Percentiles rank a stretch among this genome's conserved stretches.
Evolutionary conservation across 2,113 vertebrate genomes (phyloP).

Genomic region (Morone saxatilis): DNA sequence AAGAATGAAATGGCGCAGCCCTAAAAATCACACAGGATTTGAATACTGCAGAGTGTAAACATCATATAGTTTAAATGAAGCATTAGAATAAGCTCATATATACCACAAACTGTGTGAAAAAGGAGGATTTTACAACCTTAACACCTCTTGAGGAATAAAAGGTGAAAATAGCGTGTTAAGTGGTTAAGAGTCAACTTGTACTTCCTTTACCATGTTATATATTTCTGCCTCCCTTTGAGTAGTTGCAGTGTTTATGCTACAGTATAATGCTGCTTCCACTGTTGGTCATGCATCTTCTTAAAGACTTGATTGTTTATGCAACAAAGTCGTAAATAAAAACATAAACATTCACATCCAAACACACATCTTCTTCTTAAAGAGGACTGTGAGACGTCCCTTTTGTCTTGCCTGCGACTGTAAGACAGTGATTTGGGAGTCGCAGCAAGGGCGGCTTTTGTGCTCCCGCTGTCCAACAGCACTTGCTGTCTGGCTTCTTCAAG

Average conservation of each 20-base stretch:
- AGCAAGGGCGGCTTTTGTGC: conserved; percentile 69
- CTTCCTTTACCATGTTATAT: conserved; percentile 12
- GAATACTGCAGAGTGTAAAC: background rate
- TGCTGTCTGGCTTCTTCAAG: conserved; percentile 65
- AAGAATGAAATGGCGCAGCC: background rate
- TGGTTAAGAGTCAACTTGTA: conserved; percentile 4
- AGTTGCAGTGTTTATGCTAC: conserved; percentile 24
- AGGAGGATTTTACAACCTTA: conserved; percentile 2
- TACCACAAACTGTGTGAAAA: background rate
- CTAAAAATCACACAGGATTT: too few species aligned
- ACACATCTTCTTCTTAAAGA: conserved; percentile 32
- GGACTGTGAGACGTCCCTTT: conserved; percentile 25
- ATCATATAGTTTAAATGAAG: background rate
- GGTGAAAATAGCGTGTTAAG: background rate
- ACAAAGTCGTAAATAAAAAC: conserved; percentile 17
- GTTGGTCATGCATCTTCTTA: background rate
- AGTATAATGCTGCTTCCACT: conserved; percentile 21
- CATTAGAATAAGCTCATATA: background rate
- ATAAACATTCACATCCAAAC: conserved; percentile 19
- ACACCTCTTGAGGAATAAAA: conserved; percentile 8
- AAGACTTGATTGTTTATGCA: conserved; percentile 19
- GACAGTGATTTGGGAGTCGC: conserved; percentile 64
- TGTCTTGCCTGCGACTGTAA: conserved; percentile 13
- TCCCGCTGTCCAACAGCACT: conserved; percentile 64
- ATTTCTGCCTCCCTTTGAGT: conserved; percentile 21